Evolutionary conservation across 2,113 vertebrate species (phyloP).

Genomic region (Potamarius usumacintae): DNA sequence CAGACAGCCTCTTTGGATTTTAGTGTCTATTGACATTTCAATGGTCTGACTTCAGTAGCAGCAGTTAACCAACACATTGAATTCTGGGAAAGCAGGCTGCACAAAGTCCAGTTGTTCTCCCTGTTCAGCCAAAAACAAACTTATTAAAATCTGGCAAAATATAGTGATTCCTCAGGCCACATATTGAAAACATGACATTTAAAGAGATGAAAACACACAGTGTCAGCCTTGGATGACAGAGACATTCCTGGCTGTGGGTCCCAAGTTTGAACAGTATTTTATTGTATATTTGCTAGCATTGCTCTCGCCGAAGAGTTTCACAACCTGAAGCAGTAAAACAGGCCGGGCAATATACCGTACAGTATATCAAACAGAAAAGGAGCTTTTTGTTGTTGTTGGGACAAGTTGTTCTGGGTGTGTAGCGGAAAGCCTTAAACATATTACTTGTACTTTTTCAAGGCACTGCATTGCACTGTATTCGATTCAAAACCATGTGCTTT

Average conservation of each 20-base stretch:
- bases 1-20: neutral
- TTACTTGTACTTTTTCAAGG: conserved; percentile 59
- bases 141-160: conserved; percentile 42
- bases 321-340: neutral
- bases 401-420: conserved; percentile 15
- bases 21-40: conserved; percentile 30
- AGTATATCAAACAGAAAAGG: neutral
- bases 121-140: conserved; percentile 54
- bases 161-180: conserved; percentile 50
- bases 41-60: conserved; percentile 62
- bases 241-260: conserved; percentile 57
- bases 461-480: conserved; percentile 60
- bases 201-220: conserved; percentile 20
- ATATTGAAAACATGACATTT: conserved; percentile 24
- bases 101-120: conserved; percentile 62
- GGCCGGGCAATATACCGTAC: neutral
- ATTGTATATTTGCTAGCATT: conserved; percentile 24
- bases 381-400: neutral
- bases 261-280: conserved; percentile 27
- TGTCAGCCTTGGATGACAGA: conserved; percentile 38
- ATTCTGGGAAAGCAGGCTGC: conserved; percentile 43
- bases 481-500: conserved; percentile 65
- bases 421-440: conserved; percentile 10
- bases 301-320: neutral
- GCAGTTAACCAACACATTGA: conserved; percentile 42